These are phyloP conservation scores for Thera britannica DNA, from an alignment of 2,888 invertebrate species.

Conservation along the genomic window DNA sequence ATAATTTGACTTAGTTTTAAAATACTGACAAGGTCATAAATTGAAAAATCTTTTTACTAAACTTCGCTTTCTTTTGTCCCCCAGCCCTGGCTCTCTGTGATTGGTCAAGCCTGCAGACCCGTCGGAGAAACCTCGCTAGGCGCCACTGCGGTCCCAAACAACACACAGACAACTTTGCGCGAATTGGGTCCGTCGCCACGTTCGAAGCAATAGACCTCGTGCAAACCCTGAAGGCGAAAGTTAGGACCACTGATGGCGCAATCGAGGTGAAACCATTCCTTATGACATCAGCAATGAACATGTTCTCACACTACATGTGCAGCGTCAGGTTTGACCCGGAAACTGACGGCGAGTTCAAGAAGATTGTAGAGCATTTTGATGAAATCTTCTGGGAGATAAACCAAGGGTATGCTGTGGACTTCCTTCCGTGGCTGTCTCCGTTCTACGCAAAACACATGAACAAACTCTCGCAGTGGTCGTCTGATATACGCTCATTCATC, in stretches of 20 bases:
- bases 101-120: constrained; percentile 93
- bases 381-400: constrained; percentile 97
- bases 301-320: constrained; percentile 95
- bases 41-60: not conserved
- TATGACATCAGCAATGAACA: constrained; percentile 91
- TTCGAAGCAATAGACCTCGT: constrained; percentile 87
- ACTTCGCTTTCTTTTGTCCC: constrained; percentile 55
- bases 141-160: constrained; percentile 92
- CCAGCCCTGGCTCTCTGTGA: constrained; percentile 94
- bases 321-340: constrained; percentile 89
- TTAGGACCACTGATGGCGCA: constrained; percentile 63
- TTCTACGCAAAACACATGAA: constrained; percentile 89
- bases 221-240: constrained; percentile 78
- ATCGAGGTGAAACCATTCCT: constrained; percentile 89
- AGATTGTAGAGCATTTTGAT: constrained; percentile 90
- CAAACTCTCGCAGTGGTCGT: constrained; percentile 88
- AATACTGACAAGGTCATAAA: too few species aligned
- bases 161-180: constrained; percentile 88
- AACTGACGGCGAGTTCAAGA: constrained; percentile 86
- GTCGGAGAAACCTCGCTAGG: constrained; percentile 90
- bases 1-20: too few species aligned
- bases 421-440: constrained; percentile 92
- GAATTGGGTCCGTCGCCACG: constrained; percentile 89
- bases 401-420: constrained; percentile 94
- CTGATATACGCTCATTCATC: constrained; percentile 89